Evolutionary conservation across 2,888 invertebrate genomes (phyloP).

Genomic region (Ophioninae sp.): DNA sequence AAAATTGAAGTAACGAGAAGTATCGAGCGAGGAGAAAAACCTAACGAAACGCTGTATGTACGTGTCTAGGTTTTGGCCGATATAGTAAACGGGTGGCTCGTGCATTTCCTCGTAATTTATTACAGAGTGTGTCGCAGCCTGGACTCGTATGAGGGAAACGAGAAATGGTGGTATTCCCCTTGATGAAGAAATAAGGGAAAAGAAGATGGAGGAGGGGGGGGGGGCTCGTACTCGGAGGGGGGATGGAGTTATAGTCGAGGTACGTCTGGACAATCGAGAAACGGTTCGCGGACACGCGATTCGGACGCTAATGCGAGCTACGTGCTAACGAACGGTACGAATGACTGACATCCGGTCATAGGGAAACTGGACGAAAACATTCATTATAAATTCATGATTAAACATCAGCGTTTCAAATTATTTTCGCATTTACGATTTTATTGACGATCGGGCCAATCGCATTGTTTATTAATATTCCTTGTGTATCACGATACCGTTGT

Average conservation of each 20-base stretch:
- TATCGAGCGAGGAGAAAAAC: slow-evolving; percentile 15
- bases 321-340: slow-evolving; percentile 54
- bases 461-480: background rate
- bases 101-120: slow-evolving; percentile 40
- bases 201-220: background rate
- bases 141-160: slow-evolving; percentile 16
- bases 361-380: slow-evolving; percentile 3
- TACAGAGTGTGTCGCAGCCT: slow-evolving; percentile 35
- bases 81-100: slow-evolving; percentile 16
- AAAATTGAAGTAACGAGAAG: background rate
- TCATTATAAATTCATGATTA: slow-evolving; percentile 9
- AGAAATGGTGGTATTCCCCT: slow-evolving; percentile 29
- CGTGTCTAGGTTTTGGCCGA: background rate
- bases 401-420: background rate
- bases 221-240: background rate
- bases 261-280: slow-evolving; percentile 44
- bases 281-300: slow-evolving; percentile 54
- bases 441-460: background rate
- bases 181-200: slow-evolving; percentile 48
- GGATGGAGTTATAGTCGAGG: slow-evolving; percentile 32
- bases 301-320: slow-evolving; percentile 46
- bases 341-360: slow-evolving; percentile 48
- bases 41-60: background rate
- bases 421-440: background rate
- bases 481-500: background rate